Evolutionary conservation across 2,113 vertebrate genomes (phyloP).

Genomic region (Canis aureus): DNA sequence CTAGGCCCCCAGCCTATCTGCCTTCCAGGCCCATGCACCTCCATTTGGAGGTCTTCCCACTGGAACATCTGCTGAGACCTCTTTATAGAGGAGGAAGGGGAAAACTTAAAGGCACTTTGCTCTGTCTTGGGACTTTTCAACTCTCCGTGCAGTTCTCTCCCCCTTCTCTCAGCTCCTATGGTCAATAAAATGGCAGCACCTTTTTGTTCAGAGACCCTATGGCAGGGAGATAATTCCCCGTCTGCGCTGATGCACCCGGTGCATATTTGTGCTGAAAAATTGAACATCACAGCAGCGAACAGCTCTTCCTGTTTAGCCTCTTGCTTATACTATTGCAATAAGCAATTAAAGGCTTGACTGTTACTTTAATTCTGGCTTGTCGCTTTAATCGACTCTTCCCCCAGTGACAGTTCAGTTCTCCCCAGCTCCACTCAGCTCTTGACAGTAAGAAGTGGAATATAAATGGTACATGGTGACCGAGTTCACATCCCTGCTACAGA

Average conservation of each 20-base stretch:
- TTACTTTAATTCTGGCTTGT: neutral
- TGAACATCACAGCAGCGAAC: neutral
- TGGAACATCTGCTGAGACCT: accelerated
- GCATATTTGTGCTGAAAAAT: neutral
- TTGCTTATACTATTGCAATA: neutral
- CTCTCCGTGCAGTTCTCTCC: accelerated
- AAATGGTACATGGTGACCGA: neutral
- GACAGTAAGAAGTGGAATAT: neutral
- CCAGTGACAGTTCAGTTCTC: neutral
- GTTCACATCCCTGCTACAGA: neutral
- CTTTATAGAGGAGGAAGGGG: neutral
- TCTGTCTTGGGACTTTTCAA: neutral
- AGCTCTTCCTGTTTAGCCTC: neutral
- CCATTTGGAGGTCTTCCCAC: accelerated
- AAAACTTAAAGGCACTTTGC: neutral
- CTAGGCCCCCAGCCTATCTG: neutral
- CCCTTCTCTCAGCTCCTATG: neutral
- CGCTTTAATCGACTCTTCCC: neutral
- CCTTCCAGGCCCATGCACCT: neutral
- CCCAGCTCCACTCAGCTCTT: neutral
- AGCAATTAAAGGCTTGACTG: neutral
- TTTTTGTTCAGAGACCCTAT: neutral
- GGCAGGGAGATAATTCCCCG: too few species aligned
- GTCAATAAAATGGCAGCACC: neutral
- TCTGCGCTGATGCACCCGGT: neutral